A percentile compares a stretch with the other conserved stretches of the same genome.
Evolutionary conservation across 2,113 vertebrate genomes (phyloP).

Genomic region (Sigmodon hispidus): DNA sequence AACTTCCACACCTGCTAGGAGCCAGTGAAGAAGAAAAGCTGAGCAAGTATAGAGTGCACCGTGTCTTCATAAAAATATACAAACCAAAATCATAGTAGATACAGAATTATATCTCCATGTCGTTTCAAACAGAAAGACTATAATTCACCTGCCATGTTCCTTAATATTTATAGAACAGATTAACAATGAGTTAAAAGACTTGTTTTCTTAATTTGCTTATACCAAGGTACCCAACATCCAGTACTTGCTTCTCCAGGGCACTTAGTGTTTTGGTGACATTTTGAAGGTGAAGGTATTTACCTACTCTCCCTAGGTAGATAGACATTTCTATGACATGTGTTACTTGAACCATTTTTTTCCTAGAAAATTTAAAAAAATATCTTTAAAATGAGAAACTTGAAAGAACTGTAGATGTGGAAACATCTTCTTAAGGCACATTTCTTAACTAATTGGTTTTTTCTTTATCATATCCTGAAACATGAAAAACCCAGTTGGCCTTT

Average conservation of each 20-base stretch:
- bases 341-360: background rate
- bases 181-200: background rate
- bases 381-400: background rate
- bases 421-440: background rate
- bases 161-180: background rate
- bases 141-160: background rate
- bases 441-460: background rate
- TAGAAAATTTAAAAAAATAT: slow-evolving; percentile 12
- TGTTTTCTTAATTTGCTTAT: background rate
- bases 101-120: background rate
- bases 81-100: background rate
- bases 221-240: background rate
- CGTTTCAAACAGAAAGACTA: background rate
- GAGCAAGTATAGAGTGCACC: background rate
- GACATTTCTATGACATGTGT: background rate
- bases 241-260: background rate
- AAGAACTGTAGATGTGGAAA: background rate
- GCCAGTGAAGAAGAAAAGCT: background rate
- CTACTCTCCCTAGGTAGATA: background rate
- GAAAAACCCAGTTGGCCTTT: background rate
- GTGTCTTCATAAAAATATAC: background rate
- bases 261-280: background rate
- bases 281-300: background rate
- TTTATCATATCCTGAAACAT: background rate
- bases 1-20: background rate